Evolutionary conservation across 2,113 vertebrate species (phyloP), one percentile per base, ranked within the genome.

Genomic region (Pseudopodoces humilis): DNA sequence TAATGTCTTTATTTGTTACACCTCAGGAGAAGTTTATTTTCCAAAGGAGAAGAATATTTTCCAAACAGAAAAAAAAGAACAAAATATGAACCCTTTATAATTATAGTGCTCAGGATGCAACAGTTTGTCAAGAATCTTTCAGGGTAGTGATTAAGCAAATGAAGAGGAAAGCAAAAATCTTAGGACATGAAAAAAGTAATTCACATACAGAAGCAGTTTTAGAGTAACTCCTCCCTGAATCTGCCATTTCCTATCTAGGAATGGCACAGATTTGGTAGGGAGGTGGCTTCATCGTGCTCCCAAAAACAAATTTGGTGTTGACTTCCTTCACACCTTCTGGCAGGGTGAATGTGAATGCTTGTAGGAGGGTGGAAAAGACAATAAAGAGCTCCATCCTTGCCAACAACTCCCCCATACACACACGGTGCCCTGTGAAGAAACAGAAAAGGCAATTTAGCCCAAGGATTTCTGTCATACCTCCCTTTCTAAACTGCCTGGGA

Each of bases 381-480:
- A 98, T 82, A 12, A 98, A 98, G 83, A 97, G 71, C 86, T 98
- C 96, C 64, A 80, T 86, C 68, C 23, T 91, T 47, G 97, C 97
- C 94, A 98, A 15, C 53, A 95, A 89, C n/a, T 97, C 94, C 43
- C 96, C 97, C 25, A 96, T 88, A 35, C 97, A 97, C 6, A 90
- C 53, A 11, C 47, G 33, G 13, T 95, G 95, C 33, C 95, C 97
- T 97, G 76, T 19, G 70, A 85, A 65, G 70, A 76, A 37, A 83
- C 5, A 80, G 31, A 59, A 70, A 39, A 65, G 24, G 15, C 44
- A 39, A 44, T 83, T 90, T 49, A 76, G 47, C 9, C 49, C 44
- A 30, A 72, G 37, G 41, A 41, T 83, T 90, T 52, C 55, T 31
- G 16, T 23, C 65, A 27, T 2, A 3, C 8, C 13, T 74, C 30